phyloP scores from a whole-genome alignment of 2,888 invertebrate genomes.

The Villa cingulata region DNA sequence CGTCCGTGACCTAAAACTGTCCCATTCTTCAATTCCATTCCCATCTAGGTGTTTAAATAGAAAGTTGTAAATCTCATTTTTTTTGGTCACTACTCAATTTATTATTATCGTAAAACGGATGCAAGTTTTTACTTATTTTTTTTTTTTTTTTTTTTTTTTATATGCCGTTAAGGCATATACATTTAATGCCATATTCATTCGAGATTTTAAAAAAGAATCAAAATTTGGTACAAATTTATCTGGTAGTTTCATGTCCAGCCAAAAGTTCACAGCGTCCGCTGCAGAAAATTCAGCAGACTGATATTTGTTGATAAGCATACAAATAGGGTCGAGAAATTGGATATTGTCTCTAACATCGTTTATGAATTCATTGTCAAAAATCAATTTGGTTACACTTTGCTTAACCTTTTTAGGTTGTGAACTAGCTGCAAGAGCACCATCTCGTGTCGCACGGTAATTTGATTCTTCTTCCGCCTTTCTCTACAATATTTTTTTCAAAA shows the following conservation, averaged over 20 bases:
- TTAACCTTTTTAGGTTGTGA: not conserved
- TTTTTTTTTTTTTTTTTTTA: too few species aligned
- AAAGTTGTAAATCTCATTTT: conserved; percentile 3
- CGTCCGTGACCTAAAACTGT: too few species aligned
- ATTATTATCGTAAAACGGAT: not conserved
- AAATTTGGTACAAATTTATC: too few species aligned
- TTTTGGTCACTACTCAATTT: not conserved
- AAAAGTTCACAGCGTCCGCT: conserved; percentile 10
- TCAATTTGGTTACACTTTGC: not conserved
- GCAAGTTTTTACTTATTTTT: too few species aligned
- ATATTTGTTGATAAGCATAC: not conserved
- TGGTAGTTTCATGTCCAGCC: conserved; percentile 8
- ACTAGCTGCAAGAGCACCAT: not conserved
- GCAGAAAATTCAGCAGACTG: conserved; percentile 1
- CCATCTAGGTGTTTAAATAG: conserved; percentile 6
- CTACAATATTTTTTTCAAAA: too few species aligned
- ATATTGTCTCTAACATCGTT: not conserved
- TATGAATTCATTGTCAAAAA: conserved; percentile 10
- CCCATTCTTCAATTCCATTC: not conserved
- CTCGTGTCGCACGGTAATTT: too few species aligned
- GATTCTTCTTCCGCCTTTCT: too few species aligned
- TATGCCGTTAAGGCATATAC: conserved; percentile 4
- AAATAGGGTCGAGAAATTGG: not conserved
- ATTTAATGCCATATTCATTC: not conserved
- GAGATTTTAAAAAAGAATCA: not conserved